Evolutionary conservation across 1,140 invertebrate genomes (phyloP).

Genomic region (Pomacea maculata): DNA sequence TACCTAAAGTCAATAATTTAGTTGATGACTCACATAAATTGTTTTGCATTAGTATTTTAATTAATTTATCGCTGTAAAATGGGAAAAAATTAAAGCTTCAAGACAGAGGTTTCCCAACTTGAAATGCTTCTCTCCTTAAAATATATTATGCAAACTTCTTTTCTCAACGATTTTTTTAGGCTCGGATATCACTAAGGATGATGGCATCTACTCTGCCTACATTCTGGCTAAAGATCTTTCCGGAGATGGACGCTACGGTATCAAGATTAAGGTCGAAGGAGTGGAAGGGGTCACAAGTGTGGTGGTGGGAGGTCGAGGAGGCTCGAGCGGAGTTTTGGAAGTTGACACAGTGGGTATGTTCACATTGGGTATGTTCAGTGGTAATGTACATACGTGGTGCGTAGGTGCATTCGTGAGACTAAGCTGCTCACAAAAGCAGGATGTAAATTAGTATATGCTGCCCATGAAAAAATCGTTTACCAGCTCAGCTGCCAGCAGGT

Average conservation of each 20-base stretch:
- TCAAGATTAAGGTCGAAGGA: slow-evolving; percentile 22
- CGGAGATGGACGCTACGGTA: not conserved
- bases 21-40: too few relatives aligned
- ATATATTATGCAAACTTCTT: too few relatives aligned
- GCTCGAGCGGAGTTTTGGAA: slow-evolving; percentile 14
- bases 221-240: not conserved
- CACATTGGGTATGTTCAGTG: not conserved
- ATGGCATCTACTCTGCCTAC: slow-evolving; percentile 10
- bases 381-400: not conserved
- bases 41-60: too few relatives aligned
- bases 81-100: too few relatives aligned
- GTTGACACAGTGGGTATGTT: slow-evolving; percentile 2
- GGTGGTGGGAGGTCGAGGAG: slow-evolving; percentile 15
- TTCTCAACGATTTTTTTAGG: not conserved
- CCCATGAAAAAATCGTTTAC: too few relatives aligned
- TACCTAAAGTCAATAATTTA: too few relatives aligned
- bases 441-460: too few relatives aligned
- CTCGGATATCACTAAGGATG: not conserved
- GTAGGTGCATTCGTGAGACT: too few relatives aligned
- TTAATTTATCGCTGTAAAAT: too few relatives aligned
- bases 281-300: slow-evolving; percentile 21
- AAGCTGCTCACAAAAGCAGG: too few relatives aligned
- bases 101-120: too few relatives aligned
- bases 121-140: not conserved
- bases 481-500: too few relatives aligned